Percentiles rank a stretch among this genome's conserved stretches.
Evolutionary conservation across 2,113 vertebrate genomes (phyloP).

Genomic region (Heterotilapia buettikoferi): DNA sequence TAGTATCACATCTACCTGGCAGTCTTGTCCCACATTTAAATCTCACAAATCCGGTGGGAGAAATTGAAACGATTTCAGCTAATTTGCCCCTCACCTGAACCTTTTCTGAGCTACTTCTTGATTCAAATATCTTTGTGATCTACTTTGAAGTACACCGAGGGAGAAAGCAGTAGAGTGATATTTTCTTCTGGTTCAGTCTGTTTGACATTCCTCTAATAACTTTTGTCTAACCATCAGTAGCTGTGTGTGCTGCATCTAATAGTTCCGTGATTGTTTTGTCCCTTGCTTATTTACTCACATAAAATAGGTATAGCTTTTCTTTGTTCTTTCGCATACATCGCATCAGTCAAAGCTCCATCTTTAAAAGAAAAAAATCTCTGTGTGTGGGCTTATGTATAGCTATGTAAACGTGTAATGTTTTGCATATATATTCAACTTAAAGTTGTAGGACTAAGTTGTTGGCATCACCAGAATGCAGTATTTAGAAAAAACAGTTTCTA

Average conservation of each 20-base stretch:
- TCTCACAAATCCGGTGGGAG: constrained; percentile 43
- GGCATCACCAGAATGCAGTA: background rate
- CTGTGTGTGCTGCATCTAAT: background rate
- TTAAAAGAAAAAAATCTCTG: background rate
- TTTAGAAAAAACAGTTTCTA: background rate
- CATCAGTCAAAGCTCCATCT: background rate
- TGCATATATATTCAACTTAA: background rate
- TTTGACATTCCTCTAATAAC: constrained; percentile 50
- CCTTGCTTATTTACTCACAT: constrained; percentile 25
- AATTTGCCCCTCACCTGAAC: constrained; percentile 54
- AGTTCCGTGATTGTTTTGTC: constrained; percentile 13
- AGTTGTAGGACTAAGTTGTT: background rate
- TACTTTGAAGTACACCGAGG: constrained; percentile 40
- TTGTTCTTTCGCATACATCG: background rate
- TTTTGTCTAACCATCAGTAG: constrained; percentile 16
- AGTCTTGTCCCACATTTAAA: constrained; percentile 52
- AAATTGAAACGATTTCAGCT: constrained; percentile 52
- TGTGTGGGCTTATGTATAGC: background rate
- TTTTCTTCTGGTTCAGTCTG: constrained; percentile 24
- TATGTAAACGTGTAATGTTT: background rate
- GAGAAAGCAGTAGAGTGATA: constrained; percentile 23
- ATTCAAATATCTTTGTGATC: constrained; percentile 42
- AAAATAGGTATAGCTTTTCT: background rate
- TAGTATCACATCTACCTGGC: constrained; percentile 19
- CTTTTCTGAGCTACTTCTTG: constrained; percentile 30